Evolutionary conservation across 2,113 vertebrate species (phyloP), one percentile per base, ranked within the genome.

Genomic region (Smithornis capensis): DNA sequence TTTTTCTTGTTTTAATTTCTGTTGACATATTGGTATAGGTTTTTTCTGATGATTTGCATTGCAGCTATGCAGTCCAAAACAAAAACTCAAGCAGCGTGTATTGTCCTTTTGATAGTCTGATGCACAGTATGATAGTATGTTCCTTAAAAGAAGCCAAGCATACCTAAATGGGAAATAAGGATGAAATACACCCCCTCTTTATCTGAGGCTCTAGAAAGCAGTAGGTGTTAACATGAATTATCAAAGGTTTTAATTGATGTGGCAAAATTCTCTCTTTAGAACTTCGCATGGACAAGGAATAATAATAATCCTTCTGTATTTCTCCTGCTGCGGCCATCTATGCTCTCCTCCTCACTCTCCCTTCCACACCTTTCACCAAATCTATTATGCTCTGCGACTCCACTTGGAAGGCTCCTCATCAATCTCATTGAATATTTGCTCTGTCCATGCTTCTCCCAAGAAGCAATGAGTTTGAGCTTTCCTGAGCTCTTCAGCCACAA

Each of bases 161-260:
- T 14, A 47, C 18, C 18, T 84, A 44, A 65, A 67, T 0, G 16
- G 47, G 52, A 92, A 90, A 53, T 18, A 63, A 78, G 60, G 13
- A 4, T 38, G 24, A 81, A 81, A 86, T 0, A 0, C 0, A 0
- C 24, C 6, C 19, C 55, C 42, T n/a, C 19, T 8, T n/a, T 40
- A 68, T 59, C 64, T 60, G 22, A 78, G 69, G 47, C 42, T 81
- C 68, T 78, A 42, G 63, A 92, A 80, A 83, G 79, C 50, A 88
- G 79, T 45, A 96, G 45, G 59, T 50, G 18, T 45, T n/a, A 91
- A 78, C 19, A 45, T 23, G 35, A 75, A 19, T 40, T 94, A 73
- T 24, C 57, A 73, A 73, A 76, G 12, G 6, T 73, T 95, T 82
- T 62, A 76, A 90, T 3, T 69, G 59, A 80, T 38, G 80, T 57